These are phyloP conservation scores for Lysandra coridon DNA, from an alignment of 2,888 invertebrate genomes.

Conservation along the genomic window DNA sequence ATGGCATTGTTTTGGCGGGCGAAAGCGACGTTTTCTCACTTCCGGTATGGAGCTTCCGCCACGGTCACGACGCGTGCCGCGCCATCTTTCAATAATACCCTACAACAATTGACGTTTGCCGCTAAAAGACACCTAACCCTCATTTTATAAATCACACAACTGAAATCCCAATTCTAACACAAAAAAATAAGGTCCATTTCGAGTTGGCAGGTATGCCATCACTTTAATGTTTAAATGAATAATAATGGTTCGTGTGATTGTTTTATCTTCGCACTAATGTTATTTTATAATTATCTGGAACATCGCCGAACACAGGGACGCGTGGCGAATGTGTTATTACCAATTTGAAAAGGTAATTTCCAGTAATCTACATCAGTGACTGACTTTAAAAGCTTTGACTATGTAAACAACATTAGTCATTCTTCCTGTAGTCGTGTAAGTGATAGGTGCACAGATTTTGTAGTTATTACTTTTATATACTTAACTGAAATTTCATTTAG, in stretches of 20 bases:
- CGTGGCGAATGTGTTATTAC: slow-evolving; percentile 57
- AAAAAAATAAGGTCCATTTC: slow-evolving; percentile 39
- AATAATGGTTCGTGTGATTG: slow-evolving; percentile 52
- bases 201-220: background rate
- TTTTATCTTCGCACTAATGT: slow-evolving; percentile 72
- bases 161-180: slow-evolving; percentile 38
- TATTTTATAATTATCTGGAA: slow-evolving; percentile 74
- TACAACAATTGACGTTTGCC: slow-evolving; percentile 63
- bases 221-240: slow-evolving; percentile 34
- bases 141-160: slow-evolving; percentile 34
- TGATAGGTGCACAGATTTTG: background rate
- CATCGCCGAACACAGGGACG: slow-evolving; percentile 50
- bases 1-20: slow-evolving; percentile 69
- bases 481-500: background rate
- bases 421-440: background rate
- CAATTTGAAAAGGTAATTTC: slow-evolving; percentile 61
- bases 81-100: slow-evolving; percentile 75
- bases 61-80: slow-evolving; percentile 73
- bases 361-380: slow-evolving; percentile 36
- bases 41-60: slow-evolving; percentile 71
- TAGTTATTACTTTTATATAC: background rate
- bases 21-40: slow-evolving; percentile 67
- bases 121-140: slow-evolving; percentile 57
- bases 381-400: background rate
- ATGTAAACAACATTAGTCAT: background rate